Percentiles rank a stretch among this genome's conserved stretches.
Evolutionary conservation across 2,888 invertebrate genomes (phyloP).

Genomic region (Uropetala carovei): DNA sequence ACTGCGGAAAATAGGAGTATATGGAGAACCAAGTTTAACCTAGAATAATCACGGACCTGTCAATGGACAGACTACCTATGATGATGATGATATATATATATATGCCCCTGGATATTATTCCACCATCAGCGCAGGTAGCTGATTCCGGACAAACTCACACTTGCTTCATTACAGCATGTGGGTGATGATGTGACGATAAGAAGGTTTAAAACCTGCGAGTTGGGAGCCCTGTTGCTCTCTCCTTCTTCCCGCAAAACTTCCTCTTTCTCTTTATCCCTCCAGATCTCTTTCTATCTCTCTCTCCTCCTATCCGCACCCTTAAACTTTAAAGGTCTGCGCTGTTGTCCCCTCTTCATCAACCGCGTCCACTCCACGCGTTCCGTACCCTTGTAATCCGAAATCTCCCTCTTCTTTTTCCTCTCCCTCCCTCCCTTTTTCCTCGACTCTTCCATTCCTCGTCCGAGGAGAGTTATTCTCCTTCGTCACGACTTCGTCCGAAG

Average conservation of each 20-base stretch:
- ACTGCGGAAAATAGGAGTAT: too few species aligned
- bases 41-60: too few species aligned
- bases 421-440: background rate
- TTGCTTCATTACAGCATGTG: too few species aligned
- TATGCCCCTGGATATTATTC: too few species aligned
- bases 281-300: background rate
- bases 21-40: too few species aligned
- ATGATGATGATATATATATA: too few species aligned
- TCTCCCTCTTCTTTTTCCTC: background rate
- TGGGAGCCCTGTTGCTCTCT: background rate
- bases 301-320: background rate
- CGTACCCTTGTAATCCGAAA: background rate
- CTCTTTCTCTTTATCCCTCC: background rate
- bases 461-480: background rate
- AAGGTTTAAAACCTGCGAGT: too few species aligned
- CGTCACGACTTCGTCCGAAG: background rate
- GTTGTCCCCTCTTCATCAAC: background rate
- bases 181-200: too few species aligned
- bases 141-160: too few species aligned
- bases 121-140: too few species aligned
- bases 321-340: conserved; percentile 2
- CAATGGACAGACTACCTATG: too few species aligned
- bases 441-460: background rate
- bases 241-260: background rate
- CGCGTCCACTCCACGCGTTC: background rate